Base-by-base conservation (phyloP, 2,797 vertebrate genomes). In the Siniperca obscura region DNA sequence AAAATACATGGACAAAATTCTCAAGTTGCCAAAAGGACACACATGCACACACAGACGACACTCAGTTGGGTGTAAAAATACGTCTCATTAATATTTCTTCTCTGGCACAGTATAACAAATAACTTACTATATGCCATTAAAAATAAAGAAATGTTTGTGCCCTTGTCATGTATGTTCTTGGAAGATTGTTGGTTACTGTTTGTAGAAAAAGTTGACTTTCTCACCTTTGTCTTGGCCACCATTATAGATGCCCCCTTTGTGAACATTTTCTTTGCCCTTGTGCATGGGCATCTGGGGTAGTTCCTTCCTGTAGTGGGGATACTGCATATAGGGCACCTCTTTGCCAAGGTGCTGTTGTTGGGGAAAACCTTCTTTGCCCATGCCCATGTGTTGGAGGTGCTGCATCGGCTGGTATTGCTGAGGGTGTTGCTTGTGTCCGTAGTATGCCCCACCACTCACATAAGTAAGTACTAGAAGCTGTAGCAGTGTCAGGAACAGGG, bases 221-320 rank as follows among this genome's bases (percentile, higher is more conserved):
- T 94, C 91, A 99, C 98, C 98, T 97, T 99, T 99, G 79, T 93
- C 93, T 81, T 97, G 91, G 42, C 93, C 90, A 50, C 90, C 92
- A 1, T 91, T 90, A 72, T 91, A 93, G 55, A 66, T 55, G 0
- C 81, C 88, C 0, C 94, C 96, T 83, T 98, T 98, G 80, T 96
- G 97, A 82, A 94, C 91, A 85, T 88, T 95, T 62, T 95, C 96
- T 85, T 99, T 97, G 83, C 97, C 98, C 90, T 97, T 96, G 4
- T 96, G 95, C 90, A 97, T 94, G 40, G 97, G 98, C 75, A 97
- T 93, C 75, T 97, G 97, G 0, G 97, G 97, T 7, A 97, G 89
- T 80, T 99, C 98, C 92, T 99, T 99, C 93, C 96, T 96, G 92
- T 98, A 99, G 30, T 97, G 97, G 68, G 97, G 97, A 0, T 98